Base-by-base conservation (phyloP, 2,113 vertebrate species). In the Thunnus thynnus region DNA sequence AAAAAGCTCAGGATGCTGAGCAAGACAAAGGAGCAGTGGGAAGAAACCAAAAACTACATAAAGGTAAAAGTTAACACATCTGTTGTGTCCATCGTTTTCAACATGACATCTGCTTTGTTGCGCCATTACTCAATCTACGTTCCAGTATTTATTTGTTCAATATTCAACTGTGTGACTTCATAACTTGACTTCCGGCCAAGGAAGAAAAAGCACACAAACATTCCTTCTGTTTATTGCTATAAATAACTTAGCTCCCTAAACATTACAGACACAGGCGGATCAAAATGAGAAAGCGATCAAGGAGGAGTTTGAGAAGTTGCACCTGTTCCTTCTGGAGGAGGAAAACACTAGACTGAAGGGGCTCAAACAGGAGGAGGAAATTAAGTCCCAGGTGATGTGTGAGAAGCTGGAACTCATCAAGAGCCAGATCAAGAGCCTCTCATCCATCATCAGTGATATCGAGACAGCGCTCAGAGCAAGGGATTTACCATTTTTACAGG, bases 301-400 rank as follows among this genome's bases (percentile, higher is more conserved):
- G 30, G 84, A 88, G 60, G 94, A 92, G 70, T 95, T 94, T 83
- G 68, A 89, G 72, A 92, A 82, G 64, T 69, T 94, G 4, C 90
- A 90, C 52, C 46, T 0, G 72, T 92, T 94, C 63, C 88, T 94
- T 16, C 5, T 20, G 52, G 80, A 88, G 1, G 91, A 94, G 64
- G 92, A 95, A 72, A 58, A 50, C 2, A 48, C 14, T 0, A 72
- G 81, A 20, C 62, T 95, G 57, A 72, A 30, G 8, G 63, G 7
- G 20, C 93, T 95, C 17, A 78, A 76, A 65, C 82, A 91, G 46
- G 93, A 95, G 12, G 85, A 86, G 10, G 36, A 86, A 3, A 76
- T 74, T 3, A 95, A 93, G 63, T 85, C 4, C 0, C 36, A 79
- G 44, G 75, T 89, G 57, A 86, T 94, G 89, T n/a, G 57, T 1